These are phyloP conservation scores for Tetraodon nigroviridis DNA, from an alignment of 2,113 vertebrate genomes.

Conservation along the genomic window DNA sequence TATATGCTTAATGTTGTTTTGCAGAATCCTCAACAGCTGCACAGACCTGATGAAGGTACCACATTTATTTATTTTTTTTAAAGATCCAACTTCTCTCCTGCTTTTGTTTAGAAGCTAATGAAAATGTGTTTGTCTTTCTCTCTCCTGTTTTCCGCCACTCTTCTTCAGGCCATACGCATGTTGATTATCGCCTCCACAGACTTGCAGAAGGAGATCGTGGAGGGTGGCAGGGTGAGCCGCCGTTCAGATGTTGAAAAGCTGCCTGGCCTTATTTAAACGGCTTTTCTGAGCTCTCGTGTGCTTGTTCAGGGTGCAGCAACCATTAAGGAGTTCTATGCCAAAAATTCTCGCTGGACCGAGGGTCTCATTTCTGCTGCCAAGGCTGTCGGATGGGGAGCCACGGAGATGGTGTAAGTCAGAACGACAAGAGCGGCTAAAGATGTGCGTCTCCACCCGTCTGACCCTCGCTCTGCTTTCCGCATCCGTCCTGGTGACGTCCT, in stretches of 20 bases:
- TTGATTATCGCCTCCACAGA: slow-evolving; percentile 87
- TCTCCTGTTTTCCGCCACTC: slow-evolving; percentile 1
- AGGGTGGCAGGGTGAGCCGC: slow-evolving; percentile 84
- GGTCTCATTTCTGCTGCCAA: slow-evolving; percentile 97
- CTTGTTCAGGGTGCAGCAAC: slow-evolving; percentile 84
- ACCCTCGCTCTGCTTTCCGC: no score
- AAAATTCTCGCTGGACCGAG: slow-evolving; percentile 97
- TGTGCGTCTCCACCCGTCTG: no score
- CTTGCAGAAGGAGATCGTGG: slow-evolving; percentile 95
- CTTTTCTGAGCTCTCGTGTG: slow-evolving; percentile 18
- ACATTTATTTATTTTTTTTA: no score
- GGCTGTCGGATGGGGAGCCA: slow-evolving; percentile 96
- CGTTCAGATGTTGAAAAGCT: slow-evolving; percentile 12
- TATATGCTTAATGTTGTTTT: neutral
- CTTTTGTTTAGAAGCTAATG: neutral
- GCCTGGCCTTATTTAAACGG: slow-evolving; percentile 5
- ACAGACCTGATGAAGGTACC: slow-evolving; percentile 95
- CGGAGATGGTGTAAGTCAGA: slow-evolving; percentile 88
- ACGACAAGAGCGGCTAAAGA: no score
- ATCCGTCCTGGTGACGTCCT: no score
- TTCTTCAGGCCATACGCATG: slow-evolving; percentile 84
- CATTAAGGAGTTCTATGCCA: slow-evolving; percentile 92
- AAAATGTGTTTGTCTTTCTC: neutral
- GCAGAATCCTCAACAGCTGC: slow-evolving; percentile 90
- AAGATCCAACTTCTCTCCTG: neutral